Conservation (phyloP, 1,140 invertebrate species). For the Euura lappo region DNA sequence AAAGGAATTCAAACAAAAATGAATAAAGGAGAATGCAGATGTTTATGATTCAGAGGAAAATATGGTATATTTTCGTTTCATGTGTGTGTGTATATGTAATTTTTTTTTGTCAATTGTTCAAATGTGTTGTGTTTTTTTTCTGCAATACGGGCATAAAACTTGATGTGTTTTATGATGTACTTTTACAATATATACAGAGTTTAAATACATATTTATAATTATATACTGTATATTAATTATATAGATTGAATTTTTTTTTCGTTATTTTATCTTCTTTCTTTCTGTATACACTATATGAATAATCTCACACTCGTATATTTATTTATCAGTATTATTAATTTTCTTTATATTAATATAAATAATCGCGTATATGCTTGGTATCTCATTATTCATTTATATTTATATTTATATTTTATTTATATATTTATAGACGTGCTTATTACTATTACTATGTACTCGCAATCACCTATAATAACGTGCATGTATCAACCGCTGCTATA, state of each 20-base stretch:
- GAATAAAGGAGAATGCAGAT: neutral
- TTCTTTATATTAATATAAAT: neutral
- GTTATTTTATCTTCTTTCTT: too few relatives aligned
- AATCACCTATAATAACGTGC: too few relatives aligned
- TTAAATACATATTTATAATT: conserved; percentile 27
- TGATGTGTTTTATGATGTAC: neutral
- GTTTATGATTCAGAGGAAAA: conserved; percentile 43
- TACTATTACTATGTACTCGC: neutral
- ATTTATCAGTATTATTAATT: too few relatives aligned
- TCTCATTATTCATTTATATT: neutral
- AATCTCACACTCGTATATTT: conserved; percentile 26
- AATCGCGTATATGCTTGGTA: conserved; percentile 1
- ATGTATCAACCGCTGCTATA: too few relatives aligned
- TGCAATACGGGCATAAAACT: conserved; percentile 14
- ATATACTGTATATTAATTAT: conserved; percentile 17
- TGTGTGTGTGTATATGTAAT: conserved; percentile 4
- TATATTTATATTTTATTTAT: neutral
- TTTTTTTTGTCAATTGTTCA: conserved; percentile 20
- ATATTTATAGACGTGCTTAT: neutral
- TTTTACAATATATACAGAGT: conserved; percentile 52
- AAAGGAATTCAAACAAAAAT: neutral
- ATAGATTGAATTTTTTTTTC: neutral
- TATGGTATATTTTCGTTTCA: conserved; percentile 48
- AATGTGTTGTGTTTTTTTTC: conserved; percentile 3
- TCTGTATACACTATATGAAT: conserved; percentile 20